phyloP scores from a whole-genome alignment of 2,888 invertebrate genomes.

The Scaptomyza tumidula region DNA sequence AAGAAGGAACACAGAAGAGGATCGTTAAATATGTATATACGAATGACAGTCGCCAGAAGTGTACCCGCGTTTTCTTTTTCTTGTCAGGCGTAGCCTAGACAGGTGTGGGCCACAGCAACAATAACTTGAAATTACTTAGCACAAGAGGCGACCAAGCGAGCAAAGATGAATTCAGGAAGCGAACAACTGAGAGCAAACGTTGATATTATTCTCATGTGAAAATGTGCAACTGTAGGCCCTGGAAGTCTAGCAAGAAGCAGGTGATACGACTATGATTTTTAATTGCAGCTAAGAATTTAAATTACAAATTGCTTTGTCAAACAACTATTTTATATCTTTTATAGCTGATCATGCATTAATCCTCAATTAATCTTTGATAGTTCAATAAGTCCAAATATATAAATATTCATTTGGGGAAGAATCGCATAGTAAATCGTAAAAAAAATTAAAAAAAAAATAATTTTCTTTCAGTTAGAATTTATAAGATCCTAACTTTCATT shows the following conservation, averaged over 20 bases:
- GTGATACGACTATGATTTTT: constrained; percentile 56
- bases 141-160: constrained; percentile 61
- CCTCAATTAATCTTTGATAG: too few relatives aligned
- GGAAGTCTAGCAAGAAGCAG: constrained; percentile 41
- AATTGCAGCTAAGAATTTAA: constrained; percentile 37
- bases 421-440: too few relatives aligned
- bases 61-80: constrained; percentile 71
- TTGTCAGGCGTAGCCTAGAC: constrained; percentile 68
- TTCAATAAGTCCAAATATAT: too few relatives aligned
- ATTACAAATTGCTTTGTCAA: not conserved
- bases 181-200: constrained; percentile 37
- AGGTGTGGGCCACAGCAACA: constrained; percentile 64
- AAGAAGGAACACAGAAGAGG: constrained; percentile 39
- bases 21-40: constrained; percentile 58
- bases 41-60: constrained; percentile 49
- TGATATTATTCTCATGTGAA: constrained; percentile 10
- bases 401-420: too few relatives aligned
- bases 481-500: too few relatives aligned
- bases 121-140: constrained; percentile 69
- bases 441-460: too few relatives aligned
- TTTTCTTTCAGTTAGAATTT: too few relatives aligned
- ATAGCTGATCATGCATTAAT: not conserved
- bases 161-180: constrained; percentile 14
- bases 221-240: constrained; percentile 42
- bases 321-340: not conserved